A percentile compares a stretch with the other conserved stretches of the same genome.
phyloP scores from a whole-genome alignment of 30 jellyfish, hydroid and myxozoan species.

The Aurelia aurita complex sp. Pacific region DNA sequence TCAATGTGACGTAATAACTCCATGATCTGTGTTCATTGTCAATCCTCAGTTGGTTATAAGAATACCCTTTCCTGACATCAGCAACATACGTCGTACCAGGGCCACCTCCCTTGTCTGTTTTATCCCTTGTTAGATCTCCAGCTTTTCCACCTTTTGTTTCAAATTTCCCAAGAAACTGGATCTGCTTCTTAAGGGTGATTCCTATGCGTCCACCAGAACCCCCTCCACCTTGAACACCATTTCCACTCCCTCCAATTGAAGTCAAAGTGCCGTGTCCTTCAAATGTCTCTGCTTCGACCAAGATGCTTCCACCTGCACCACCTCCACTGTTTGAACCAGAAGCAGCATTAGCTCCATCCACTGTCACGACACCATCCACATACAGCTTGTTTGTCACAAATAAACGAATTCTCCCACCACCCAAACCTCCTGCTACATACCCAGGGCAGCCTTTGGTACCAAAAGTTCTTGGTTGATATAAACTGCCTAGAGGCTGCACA shows the following conservation, averaged over 20 bases:
- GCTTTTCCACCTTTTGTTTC: slow-evolving; percentile 54
- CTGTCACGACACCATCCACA: slow-evolving; percentile 58
- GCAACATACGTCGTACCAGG: slow-evolving; percentile 64
- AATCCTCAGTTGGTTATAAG: slow-evolving; percentile 49
- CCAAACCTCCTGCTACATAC: slow-evolving; percentile 35
- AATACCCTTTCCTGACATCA: slow-evolving; percentile 60
- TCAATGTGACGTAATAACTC: slow-evolving; percentile 54
- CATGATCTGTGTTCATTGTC: slow-evolving; percentile 51
- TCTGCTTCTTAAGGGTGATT: slow-evolving; percentile 39
- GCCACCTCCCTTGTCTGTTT: slow-evolving; percentile 69
- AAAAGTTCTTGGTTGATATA: slow-evolving; percentile 32
- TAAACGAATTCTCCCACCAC: slow-evolving; percentile 54
- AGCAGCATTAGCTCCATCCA: slow-evolving; percentile 51
- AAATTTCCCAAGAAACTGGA: slow-evolving; percentile 47
- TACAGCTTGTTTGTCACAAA: slow-evolving; percentile 57
- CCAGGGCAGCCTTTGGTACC: slow-evolving; percentile 74
- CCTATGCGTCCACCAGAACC: slow-evolving; percentile 71
- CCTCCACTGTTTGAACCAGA: slow-evolving; percentile 60
- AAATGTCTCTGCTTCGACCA: slow-evolving; percentile 62
- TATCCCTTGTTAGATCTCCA: slow-evolving; percentile 62
- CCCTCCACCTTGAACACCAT: slow-evolving; percentile 63
- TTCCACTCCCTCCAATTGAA: slow-evolving; percentile 64
- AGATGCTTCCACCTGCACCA: slow-evolving; percentile 74
- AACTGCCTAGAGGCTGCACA: slow-evolving; percentile 45
- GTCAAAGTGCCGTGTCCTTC: slow-evolving; percentile 66